Evolutionary conservation across 2,888 invertebrate genomes (phyloP).

Genomic region (Ypsolopha sequella): DNA sequence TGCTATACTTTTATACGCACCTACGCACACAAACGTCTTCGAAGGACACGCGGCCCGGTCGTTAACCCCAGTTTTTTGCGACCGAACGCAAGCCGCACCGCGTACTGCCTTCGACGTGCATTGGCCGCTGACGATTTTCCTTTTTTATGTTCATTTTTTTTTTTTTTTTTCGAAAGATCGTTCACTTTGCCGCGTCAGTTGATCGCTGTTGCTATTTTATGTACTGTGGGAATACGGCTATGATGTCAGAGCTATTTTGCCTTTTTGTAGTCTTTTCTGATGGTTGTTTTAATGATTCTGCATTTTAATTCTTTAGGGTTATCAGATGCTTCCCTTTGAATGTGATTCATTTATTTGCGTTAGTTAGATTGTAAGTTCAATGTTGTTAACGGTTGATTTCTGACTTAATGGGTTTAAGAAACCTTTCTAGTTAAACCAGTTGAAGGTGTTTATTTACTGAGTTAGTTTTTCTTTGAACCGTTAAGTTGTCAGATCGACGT

Average conservation of each 20-base stretch:
- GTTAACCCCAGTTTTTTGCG: conserved; percentile 64
- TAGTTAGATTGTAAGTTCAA: not conserved
- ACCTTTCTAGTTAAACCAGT: conserved; percentile 2
- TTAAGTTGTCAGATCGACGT: not conserved
- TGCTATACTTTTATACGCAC: conserved; percentile 39
- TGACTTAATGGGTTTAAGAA: not conserved
- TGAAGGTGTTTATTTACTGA: not conserved
- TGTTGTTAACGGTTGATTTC: not conserved
- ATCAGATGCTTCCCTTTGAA: not conserved
- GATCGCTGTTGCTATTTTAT: conserved; percentile 29
- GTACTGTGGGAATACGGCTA: conserved; percentile 49
- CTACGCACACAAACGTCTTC: conserved; percentile 42
- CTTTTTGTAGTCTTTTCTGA: conserved; percentile 2
- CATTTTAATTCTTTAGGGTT: not conserved
- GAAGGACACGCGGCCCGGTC: conserved; percentile 65
- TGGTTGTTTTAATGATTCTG: conserved; percentile 14
- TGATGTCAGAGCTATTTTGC: conserved; percentile 39
- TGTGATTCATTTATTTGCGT: not conserved
- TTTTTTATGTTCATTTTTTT: conserved; percentile 15
- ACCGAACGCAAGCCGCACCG: conserved; percentile 47
- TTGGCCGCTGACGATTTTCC: conserved; percentile 37
- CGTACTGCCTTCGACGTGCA: conserved; percentile 49
- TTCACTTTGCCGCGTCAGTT: conserved; percentile 39
- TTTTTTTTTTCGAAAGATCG: conserved; percentile 42
- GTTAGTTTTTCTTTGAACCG: not conserved